Base-by-base conservation (phyloP, 2,113 vertebrate genomes). In the Myrmecobius fasciatus region DNA sequence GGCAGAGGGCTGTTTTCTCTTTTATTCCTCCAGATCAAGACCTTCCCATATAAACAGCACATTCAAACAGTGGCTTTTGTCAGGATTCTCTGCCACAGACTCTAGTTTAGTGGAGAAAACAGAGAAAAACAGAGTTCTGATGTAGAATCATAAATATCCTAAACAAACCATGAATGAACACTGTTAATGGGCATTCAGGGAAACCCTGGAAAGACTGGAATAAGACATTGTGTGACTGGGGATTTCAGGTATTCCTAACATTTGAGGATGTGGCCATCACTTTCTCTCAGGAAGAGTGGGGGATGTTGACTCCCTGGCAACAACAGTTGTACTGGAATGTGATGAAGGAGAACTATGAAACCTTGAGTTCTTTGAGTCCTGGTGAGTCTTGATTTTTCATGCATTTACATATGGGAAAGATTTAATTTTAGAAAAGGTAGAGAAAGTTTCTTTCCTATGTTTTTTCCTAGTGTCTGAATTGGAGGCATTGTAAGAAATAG, bases 211-310 rank as follows among this genome's bases (percentile, higher is more conserved):
- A 83, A 83, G n/a, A 83, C n/a, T 83, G n/a, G n/a, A 83, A 83
- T 43, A 83, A 43, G n/a, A 83, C 12, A 8, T 43, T 83, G n/a
- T 83, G 7, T 43, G 17, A 83, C n/a, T 43, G 67, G 17, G 43
- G n/a, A 43, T 83, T 83, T 83, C n/a, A 83, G 67, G 47, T 93
- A 48, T 54, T 43, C 12, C 52, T 96, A 67, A 91, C 36, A 4
- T 95, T 91, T 46, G 90, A 91, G 10, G 96, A 96, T 25, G 89
- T 91, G 51, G n/a, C 52, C 6, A 11, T 93, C 2, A 36, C 52
- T 52, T 92, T 96, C 54, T 52, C 75, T 25, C 46, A 4, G 52
- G 43, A 60, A 2, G 95, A 96, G 17, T 89, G 93, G 96, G 28
- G 2, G 4, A 24, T 46, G 17, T 53, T 95, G 25, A 75, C 47